Evolutionary conservation across 2,113 vertebrate species (phyloP).

Genomic region (Nerophis ophidion): DNA sequence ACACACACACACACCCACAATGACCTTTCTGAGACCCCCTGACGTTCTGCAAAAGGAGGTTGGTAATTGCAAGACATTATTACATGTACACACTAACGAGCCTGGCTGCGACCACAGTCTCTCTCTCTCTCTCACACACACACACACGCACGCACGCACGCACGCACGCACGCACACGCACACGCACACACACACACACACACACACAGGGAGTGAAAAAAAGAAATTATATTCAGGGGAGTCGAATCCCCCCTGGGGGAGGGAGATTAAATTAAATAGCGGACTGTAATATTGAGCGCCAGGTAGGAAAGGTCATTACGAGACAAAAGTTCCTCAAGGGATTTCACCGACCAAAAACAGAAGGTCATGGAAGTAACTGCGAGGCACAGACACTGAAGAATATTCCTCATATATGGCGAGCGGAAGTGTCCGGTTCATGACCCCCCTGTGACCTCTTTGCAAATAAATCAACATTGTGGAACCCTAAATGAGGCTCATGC

Average conservation of each 20-base stretch:
- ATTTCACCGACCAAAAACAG: slow-evolving; percentile 48
- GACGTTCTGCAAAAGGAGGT: slow-evolving; percentile 23
- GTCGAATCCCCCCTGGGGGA: slow-evolving; percentile 39
- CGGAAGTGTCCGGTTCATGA: slow-evolving; percentile 2
- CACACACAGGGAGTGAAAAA: slow-evolving; percentile 24
- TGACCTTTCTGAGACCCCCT: slow-evolving; percentile 39
- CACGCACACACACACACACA: not conserved
- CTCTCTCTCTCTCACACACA: not conserved
- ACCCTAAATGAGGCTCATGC: no score
- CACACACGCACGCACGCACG: not conserved
- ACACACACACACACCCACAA: slow-evolving; percentile 21
- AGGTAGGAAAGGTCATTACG: slow-evolving; percentile 62
- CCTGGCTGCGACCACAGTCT: not conserved
- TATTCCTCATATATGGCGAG: slow-evolving; percentile 33
- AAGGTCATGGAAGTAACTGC: slow-evolving; percentile 58
- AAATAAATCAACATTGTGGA: no score
- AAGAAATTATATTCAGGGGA: slow-evolving; percentile 55
- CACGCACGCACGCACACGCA: not conserved
- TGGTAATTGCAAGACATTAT: slow-evolving; percentile 32
- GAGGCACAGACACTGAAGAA: slow-evolving; percentile 29
- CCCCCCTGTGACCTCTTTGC: no score
- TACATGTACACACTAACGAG: slow-evolving; percentile 37
- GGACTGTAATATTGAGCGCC: slow-evolving; percentile 42
- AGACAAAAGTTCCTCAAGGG: slow-evolving; percentile 58
- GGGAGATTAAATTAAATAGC: slow-evolving; percentile 57